Conservation (phyloP, 2,113 vertebrate genomes). For the Lathamus discolor region DNA sequence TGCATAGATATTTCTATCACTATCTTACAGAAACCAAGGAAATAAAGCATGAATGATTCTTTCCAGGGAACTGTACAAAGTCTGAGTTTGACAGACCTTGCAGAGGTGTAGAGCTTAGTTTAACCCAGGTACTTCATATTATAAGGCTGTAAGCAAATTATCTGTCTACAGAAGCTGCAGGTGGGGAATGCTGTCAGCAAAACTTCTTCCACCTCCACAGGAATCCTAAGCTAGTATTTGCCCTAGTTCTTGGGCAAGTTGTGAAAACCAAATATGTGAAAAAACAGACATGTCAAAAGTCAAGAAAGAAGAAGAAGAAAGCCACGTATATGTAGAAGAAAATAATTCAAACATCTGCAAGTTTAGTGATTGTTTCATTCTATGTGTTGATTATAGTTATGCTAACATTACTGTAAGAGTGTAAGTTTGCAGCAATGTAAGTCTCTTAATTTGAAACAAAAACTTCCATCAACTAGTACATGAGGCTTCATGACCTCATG, state of each 20-base stretch:
- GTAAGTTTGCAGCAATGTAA: background rate
- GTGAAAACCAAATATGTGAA: background rate
- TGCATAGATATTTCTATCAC: background rate
- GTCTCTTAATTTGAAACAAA: background rate
- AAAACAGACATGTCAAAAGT: background rate
- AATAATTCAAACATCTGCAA: background rate
- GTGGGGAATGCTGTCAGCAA: background rate
- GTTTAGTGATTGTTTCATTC: background rate
- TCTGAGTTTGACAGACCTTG: background rate
- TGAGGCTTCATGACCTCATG: background rate
- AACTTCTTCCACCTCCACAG: background rate
- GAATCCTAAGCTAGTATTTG: background rate
- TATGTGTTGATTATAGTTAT: background rate
- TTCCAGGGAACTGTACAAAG: background rate
- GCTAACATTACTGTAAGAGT: background rate
- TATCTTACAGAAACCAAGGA: background rate
- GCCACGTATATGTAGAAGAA: background rate
- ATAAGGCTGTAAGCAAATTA: background rate
- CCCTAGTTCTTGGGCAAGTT: background rate
- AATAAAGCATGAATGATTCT: background rate
- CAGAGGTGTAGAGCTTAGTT: background rate
- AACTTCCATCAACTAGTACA: background rate
- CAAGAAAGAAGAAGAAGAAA: background rate
- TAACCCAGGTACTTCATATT: background rate
- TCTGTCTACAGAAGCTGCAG: background rate